Evolutionary conservation across 2,113 vertebrate species (phyloP).

Genomic region (Neotragus pygmaeus): DNA sequence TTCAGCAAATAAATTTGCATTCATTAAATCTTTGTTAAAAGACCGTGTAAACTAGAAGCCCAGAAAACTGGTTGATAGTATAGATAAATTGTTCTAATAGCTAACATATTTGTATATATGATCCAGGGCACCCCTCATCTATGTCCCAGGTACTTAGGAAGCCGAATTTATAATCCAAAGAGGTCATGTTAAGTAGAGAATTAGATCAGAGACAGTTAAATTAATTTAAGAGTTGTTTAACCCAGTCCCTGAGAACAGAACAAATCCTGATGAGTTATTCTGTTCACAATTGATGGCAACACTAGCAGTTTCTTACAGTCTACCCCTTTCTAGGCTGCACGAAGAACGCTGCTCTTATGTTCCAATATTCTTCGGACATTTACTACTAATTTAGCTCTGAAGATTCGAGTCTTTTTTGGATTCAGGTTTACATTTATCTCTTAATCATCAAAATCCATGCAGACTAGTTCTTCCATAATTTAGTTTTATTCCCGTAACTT

Average conservation of each 20-base stretch:
- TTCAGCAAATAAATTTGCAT: not conserved
- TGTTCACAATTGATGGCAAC: not conserved
- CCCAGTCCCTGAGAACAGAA: not conserved
- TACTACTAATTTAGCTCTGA: not conserved
- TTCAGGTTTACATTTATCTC: not conserved
- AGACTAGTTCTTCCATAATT: not conserved
- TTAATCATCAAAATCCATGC: not conserved
- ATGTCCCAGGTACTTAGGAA: not conserved
- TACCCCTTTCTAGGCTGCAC: not conserved
- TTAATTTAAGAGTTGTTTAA: constrained; percentile 31
- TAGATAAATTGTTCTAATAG: not conserved
- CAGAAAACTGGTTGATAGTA: not conserved
- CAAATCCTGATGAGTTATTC: not conserved
- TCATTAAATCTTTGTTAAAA: not conserved
- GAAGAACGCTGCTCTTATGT: not conserved
- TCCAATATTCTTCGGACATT: not conserved
- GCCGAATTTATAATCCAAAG: not conserved
- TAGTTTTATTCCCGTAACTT: not conserved
- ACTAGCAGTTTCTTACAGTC: not conserved
- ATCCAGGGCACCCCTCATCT: not conserved
- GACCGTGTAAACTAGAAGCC: not conserved
- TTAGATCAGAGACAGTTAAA: not conserved
- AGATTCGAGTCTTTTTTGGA: not conserved
- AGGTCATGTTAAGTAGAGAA: not conserved
- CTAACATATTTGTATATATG: not conserved